Conservation (phyloP, 1,140 invertebrate species). For the Scaptodrosophila lebanonensis region DNA sequence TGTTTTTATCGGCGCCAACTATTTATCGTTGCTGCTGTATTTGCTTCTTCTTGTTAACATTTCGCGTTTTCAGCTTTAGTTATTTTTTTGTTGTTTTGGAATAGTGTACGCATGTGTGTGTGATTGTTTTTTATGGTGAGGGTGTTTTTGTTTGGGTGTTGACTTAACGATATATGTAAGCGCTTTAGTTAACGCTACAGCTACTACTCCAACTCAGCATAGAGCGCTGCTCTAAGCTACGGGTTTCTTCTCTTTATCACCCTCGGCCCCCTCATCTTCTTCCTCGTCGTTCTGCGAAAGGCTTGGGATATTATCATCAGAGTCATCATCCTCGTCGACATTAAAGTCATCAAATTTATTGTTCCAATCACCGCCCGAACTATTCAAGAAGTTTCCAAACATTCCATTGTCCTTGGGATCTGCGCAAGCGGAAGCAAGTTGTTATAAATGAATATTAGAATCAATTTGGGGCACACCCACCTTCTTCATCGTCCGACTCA, state of each 20-base stretch:
- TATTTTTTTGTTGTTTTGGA: slow-evolving; percentile 47
- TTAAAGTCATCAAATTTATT: slow-evolving; percentile 71
- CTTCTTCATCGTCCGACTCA: slow-evolving; percentile 85
- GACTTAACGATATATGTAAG: slow-evolving; percentile 63
- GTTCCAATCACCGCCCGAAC: slow-evolving; percentile 53
- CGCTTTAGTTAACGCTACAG: slow-evolving; percentile 56
- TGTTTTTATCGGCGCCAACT: slow-evolving; percentile 50
- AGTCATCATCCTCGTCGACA: slow-evolving; percentile 65
- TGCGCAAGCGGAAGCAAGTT: background rate
- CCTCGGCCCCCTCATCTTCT: slow-evolving; percentile 55
- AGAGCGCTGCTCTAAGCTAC: slow-evolving; percentile 36
- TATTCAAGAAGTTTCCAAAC: slow-evolving; percentile 50
- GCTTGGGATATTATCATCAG: slow-evolving; percentile 71
- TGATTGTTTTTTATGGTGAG: slow-evolving; percentile 24
- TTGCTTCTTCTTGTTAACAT: slow-evolving; percentile 40
- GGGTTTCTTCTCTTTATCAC: slow-evolving; percentile 55
- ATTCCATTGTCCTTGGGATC: slow-evolving; percentile 53
- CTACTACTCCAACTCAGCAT: slow-evolving; percentile 37
- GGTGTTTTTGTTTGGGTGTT: slow-evolving; percentile 29
- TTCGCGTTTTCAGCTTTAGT: slow-evolving; percentile 44
- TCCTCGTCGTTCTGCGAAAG: slow-evolving; percentile 72
- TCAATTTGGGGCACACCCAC: slow-evolving; percentile 11
- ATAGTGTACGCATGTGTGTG: slow-evolving; percentile 48
- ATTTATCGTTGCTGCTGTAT: slow-evolving; percentile 45
- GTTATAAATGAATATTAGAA: background rate